Conservation (phyloP, 2,113 vertebrate genomes). For the Pimephales promelas region DNA sequence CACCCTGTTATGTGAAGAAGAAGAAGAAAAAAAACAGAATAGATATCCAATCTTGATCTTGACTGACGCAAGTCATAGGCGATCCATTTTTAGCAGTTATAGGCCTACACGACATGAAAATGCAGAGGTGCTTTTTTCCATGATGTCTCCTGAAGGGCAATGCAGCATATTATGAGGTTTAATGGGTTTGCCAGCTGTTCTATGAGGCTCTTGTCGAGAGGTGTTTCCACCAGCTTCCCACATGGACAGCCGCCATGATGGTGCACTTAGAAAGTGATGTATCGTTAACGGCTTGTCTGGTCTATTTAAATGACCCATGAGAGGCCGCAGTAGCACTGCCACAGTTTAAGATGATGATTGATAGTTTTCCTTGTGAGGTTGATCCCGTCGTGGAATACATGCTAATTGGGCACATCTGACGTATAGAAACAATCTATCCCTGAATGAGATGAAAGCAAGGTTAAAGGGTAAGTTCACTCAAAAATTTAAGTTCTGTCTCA, state of each 20-base stretch:
- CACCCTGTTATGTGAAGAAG: slow-evolving; percentile 1
- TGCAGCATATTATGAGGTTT: slow-evolving; percentile 15
- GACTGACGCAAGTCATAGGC: not conserved
- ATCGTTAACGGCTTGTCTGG: slow-evolving; percentile 43
- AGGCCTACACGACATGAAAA: slow-evolving; percentile 2
- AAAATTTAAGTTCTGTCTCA: too few species aligned
- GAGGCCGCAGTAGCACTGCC: not conserved
- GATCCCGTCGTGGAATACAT: not conserved
- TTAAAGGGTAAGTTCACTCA: too few species aligned
- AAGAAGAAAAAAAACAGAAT: not conserved
- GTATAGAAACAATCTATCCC: not conserved
- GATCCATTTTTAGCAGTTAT: not conserved
- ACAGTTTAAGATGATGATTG: slow-evolving; percentile 14
- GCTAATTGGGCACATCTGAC: not conserved
- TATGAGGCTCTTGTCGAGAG: slow-evolving; percentile 39
- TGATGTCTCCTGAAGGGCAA: not conserved
- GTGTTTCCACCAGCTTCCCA: slow-evolving; percentile 40
- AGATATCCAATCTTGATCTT: not conserved
- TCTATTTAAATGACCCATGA: slow-evolving; percentile 42
- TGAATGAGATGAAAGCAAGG: not conserved
- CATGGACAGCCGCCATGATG: slow-evolving; percentile 28
- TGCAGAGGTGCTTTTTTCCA: slow-evolving; percentile 17
- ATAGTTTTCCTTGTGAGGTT: not conserved
- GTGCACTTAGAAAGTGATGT: slow-evolving; percentile 41
- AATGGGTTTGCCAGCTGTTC: slow-evolving; percentile 43